phyloP scores from a whole-genome alignment of 1,140 invertebrate species.

The Drosophila repleta region DNA sequence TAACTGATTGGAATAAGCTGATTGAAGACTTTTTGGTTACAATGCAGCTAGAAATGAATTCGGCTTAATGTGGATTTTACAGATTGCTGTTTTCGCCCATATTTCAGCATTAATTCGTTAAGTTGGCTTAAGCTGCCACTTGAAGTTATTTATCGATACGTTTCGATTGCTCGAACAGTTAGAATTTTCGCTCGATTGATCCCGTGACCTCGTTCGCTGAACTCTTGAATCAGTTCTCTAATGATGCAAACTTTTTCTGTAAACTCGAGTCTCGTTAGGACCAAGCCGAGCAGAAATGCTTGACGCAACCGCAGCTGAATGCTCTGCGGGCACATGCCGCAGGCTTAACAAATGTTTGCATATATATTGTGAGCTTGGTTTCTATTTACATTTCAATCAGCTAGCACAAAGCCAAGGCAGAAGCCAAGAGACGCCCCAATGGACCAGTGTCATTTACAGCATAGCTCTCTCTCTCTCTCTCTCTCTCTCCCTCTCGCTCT shows the following conservation, averaged over 20 bases:
- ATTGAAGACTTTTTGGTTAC: too few species aligned
- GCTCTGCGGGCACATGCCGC: conserved; percentile 32
- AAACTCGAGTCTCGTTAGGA: not conserved
- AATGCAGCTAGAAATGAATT: too few species aligned
- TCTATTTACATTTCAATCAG: conserved; percentile 41
- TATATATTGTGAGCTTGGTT: conserved; percentile 19
- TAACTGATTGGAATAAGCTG: too few species aligned
- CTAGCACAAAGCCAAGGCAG: not conserved
- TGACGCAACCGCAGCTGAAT: conserved; percentile 34
- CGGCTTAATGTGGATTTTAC: too few species aligned
- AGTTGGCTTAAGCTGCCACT: not conserved
- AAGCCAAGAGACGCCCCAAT: conserved; percentile 1
- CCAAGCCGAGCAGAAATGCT: conserved; percentile 7
- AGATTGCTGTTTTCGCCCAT: too few species aligned
- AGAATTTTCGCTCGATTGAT: not conserved
- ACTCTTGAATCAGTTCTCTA: not conserved
- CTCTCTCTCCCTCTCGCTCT: not conserved
- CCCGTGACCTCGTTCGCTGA: conserved; percentile 1
- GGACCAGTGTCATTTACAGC: conserved; percentile 30
- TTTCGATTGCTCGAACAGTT: conserved; percentile 5
- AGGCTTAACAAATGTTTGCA: conserved; percentile 51
- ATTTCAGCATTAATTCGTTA: not conserved
- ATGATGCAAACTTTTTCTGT: conserved; percentile 1
- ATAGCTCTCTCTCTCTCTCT: not conserved
- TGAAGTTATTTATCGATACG: not conserved